Base-by-base conservation (phyloP, 92 coral and sea anemone genomes). In the Porites cylindrica region DNA sequence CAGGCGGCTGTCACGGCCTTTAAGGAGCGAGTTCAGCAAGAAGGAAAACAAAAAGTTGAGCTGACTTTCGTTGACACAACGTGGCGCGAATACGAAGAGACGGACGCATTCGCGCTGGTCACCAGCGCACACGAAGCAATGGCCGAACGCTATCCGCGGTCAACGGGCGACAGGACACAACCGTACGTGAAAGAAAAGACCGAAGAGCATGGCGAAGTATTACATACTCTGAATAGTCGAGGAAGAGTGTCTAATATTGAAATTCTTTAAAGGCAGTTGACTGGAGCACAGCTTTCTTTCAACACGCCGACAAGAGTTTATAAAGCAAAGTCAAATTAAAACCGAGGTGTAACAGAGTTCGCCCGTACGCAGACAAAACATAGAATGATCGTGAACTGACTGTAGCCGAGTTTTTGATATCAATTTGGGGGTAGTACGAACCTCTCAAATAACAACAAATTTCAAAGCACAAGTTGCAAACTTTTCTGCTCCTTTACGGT, bases 161-260 rank as follows among this genome's bases (percentile, higher is more conserved):
- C 93, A 52, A 95, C 98, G 17, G 98, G 98, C 19, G 96, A 95
- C 83, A 88, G 96, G 60, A 92, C 91, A 18, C 88, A 93, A 80
- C 98, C 98, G 1, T 95, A 88, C 54, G 73, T 83, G 2, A 83
- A 83, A 38, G 87, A 83, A 20, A 73, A 63, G 80, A 66, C 47
- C 3, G 67, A 56, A 0, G 18, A 67, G 3, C 61, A 69, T 14
- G 67, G 58, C 3, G 1, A 9, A 16, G 38, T 20, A 18, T 52
- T 38, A 9, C 29, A 38, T 4, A 69, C n/a, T 2, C n/a, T 32
- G 50, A 16, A 0, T 53, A 18, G 26, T 18, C 32, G 52, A 16
- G 77, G 53, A 68, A 53, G 75, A 81, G 85, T 69, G 8, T 50
- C 24, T 43, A 67, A 81, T 18, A 43, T 82, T 6, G 86, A 82